A percentile compares a stretch with the other conserved stretches of the same genome.
These are phyloP conservation scores for Syrphus vitripennis DNA, from an alignment of 2,888 invertebrate species.

Conservation along the genomic window DNA sequence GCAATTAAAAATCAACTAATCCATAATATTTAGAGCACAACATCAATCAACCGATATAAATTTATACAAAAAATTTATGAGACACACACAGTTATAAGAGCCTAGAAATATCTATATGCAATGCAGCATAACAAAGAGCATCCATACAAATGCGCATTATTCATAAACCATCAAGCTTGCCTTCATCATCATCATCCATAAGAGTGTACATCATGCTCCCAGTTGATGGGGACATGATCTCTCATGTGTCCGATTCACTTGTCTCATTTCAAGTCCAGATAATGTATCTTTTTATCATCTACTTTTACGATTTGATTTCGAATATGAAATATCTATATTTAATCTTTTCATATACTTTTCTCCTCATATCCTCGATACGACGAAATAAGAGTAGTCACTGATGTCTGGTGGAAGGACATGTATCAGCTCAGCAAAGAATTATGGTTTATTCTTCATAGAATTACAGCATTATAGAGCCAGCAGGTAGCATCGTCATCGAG, in stretches of 20 bases:
- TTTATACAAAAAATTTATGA: constrained; percentile 45
- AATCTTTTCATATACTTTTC: constrained; percentile 23
- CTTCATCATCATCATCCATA: constrained; percentile 58
- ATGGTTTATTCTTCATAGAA: constrained; percentile 12
- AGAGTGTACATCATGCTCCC: constrained; percentile 36
- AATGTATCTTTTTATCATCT: constrained; percentile 70
- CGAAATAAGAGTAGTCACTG: constrained; percentile 8
- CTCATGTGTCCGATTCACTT: constrained; percentile 70
- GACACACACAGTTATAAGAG: not conserved
- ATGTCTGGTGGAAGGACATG: not conserved
- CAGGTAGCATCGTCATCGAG: constrained; percentile 67
- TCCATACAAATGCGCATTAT: constrained; percentile 64
- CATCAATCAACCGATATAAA: constrained; percentile 62
- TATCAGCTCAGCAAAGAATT: not conserved
- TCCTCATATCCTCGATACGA: not conserved
- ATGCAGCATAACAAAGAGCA: constrained; percentile 14
- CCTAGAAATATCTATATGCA: not conserved
- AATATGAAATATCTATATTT: constrained; percentile 69
- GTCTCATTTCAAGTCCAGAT: constrained; percentile 68
- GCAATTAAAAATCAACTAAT: constrained; percentile 52
- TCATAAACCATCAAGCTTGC: constrained; percentile 64
- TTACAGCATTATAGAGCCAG: constrained; percentile 44
- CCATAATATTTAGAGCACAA: constrained; percentile 40
- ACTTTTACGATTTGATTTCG: constrained; percentile 57
- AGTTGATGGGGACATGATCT: constrained; percentile 55